phyloP scores from a whole-genome alignment of 2,888 invertebrate species.

The Drosophila tripunctata region DNA sequence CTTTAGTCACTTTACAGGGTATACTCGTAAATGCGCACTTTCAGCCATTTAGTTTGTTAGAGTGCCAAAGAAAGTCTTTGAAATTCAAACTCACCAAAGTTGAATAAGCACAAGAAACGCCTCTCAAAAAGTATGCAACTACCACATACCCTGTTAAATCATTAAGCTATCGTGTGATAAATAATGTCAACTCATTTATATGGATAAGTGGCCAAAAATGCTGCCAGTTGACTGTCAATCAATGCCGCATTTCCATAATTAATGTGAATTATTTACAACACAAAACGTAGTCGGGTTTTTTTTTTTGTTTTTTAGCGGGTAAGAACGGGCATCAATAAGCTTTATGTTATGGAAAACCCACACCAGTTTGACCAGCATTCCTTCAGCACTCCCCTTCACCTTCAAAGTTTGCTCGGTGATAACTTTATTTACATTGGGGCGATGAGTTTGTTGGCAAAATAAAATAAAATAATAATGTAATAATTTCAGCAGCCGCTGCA shows the following conservation, averaged over 20 bases:
- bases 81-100: neutral
- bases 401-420: slow-evolving; percentile 6
- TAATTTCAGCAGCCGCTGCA: slow-evolving; percentile 39
- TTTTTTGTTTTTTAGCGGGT: slow-evolving; percentile 24
- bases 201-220: slow-evolving; percentile 10
- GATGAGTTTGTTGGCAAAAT: slow-evolving; percentile 23
- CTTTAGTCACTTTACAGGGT: neutral
- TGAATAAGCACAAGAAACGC: neutral
- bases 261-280: slow-evolving; percentile 28
- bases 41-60: neutral
- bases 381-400: neutral
- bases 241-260: slow-evolving; percentile 30
- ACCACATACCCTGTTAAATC: neutral
- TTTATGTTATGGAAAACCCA: slow-evolving; percentile 50
- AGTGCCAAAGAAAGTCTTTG: neutral
- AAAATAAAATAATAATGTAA: slow-evolving; percentile 10
- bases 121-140: neutral
- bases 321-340: slow-evolving; percentile 51
- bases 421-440: slow-evolving; percentile 37
- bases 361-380: slow-evolving; percentile 4
- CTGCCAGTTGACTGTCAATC: slow-evolving; percentile 26
- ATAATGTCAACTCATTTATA: slow-evolving; percentile 28
- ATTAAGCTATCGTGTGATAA: neutral
- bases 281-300: slow-evolving; percentile 20
- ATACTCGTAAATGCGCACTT: neutral